Evolutionary conservation across 2,797 vertebrate genomes (phyloP), one percentile per base, ranked within the genome.

Genomic region (Pachyuromys duprasi): DNA sequence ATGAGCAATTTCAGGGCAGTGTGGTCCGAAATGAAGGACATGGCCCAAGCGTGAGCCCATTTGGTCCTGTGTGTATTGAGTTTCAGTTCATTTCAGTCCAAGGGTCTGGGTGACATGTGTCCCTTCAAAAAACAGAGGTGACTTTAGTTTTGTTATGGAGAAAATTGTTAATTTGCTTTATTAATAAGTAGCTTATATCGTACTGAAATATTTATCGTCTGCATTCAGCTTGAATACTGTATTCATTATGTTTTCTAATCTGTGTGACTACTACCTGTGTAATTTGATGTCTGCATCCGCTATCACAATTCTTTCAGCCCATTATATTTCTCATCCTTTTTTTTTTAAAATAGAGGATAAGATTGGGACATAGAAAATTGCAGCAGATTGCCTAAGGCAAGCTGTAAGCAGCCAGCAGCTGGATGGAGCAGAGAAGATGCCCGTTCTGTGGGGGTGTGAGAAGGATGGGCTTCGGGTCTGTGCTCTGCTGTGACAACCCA

Each of bases 241-340:
- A 91, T 97, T 96, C 95, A 97, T 97, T 96, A 97, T 95, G 96
- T 96, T 96, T 90, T 87, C 65, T 96, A 97, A 95, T 97, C 97
- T 97, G 75, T 90, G 96, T 96, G 96, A 95, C 98, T 98, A 95
- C 97, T 98, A 97, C 97, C 95, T 17, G 15, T 91, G 95, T 98
- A 97, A 93, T 97, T 97, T 97, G 92, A 92, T 97, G 96, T 97
- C 95, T 94, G 90, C 94, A 92, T 96, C 95, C 98, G 97, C 90
- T 95, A 97, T 93, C 72, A 3, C 86, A 96, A 92, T 97, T 97
- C 95, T 97, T 98, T 97, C 95, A 97, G 95, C 93, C 96, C 96
- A 97, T 97, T 98, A 97, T 97, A 98, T 97, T 96, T 95, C 89
- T 70, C 83, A 94, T 95, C 5, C 11, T 94, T 96, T 91, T 96